Percentiles rank a stretch among this genome's conserved stretches.
phyloP scores from a whole-genome alignment of 2,113 vertebrate species.

The Psophia crepitans region DNA sequence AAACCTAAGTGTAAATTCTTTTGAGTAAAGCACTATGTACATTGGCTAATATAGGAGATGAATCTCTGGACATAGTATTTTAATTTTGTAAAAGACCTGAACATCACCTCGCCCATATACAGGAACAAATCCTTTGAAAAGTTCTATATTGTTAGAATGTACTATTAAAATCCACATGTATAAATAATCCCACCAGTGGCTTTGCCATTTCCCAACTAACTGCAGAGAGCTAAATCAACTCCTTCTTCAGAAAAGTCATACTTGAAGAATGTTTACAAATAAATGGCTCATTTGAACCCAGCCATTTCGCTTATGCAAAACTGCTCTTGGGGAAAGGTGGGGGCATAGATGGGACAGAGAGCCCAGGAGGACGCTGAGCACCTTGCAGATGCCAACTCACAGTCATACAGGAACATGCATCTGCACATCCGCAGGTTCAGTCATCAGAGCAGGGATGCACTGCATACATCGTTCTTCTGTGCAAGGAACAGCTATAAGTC shows the following conservation, averaged over 20 bases:
- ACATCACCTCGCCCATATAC: neutral
- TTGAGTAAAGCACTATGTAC: neutral
- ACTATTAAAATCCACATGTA: neutral
- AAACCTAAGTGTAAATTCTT: neutral
- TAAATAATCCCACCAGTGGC: neutral
- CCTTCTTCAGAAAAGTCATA: neutral
- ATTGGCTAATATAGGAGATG: neutral
- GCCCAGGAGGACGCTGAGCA: neutral
- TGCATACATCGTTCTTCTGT: accelerated
- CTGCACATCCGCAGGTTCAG: neutral
- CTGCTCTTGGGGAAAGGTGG: neutral
- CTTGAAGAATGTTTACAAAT: neutral
- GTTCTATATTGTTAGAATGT: neutral
- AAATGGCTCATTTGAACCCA: neutral
- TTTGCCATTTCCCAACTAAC: neutral
- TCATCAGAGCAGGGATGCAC: too few relatives aligned
- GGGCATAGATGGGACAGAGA: neutral
- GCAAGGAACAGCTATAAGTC: neutral
- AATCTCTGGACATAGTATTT: neutral
- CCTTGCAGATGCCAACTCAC: accelerated
- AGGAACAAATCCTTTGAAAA: neutral
- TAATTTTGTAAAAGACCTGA: neutral
- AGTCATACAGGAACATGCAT: neutral
- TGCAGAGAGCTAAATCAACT: neutral
- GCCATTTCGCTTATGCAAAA: neutral